These are phyloP conservation scores for Sapayoa aenigma DNA, from an alignment of 2,113 vertebrate species.

Conservation along the genomic window DNA sequence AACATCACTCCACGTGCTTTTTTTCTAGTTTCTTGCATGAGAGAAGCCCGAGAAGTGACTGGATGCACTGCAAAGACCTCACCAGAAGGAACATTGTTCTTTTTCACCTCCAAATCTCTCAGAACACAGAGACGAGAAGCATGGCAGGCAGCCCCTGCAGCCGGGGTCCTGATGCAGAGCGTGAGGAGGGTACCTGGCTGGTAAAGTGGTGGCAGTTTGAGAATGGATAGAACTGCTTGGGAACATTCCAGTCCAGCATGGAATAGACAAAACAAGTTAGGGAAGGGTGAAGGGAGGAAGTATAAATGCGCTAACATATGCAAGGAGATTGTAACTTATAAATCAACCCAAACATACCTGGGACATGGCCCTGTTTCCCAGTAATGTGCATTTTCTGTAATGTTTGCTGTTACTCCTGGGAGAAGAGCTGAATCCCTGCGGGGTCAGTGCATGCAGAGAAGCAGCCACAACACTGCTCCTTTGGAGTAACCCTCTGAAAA, in stretches of 20 bases:
- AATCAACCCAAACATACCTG: background rate
- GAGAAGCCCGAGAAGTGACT: background rate
- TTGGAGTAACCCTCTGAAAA: background rate
- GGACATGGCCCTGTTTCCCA: background rate
- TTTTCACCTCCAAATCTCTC: background rate
- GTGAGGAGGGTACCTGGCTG: accelerated
- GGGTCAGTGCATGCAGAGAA: accelerated
- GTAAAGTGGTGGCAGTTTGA: background rate
- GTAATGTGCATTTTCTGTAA: background rate
- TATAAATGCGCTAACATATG: background rate
- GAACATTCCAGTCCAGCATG: background rate
- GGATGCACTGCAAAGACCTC: accelerated
- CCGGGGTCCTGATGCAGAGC: accelerated
- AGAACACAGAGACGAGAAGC: accelerated
- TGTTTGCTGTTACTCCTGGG: background rate
- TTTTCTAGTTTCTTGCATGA: background rate
- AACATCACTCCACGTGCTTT: accelerated
- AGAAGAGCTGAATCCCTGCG: background rate
- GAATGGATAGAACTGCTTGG: accelerated
- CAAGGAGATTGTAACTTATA: background rate
- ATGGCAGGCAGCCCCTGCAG: background rate
- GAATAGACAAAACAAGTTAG: background rate
- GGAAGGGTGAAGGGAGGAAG: too few relatives aligned
- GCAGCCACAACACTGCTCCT: background rate
- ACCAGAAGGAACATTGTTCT: accelerated